Base-by-base conservation (phyloP, 2,113 vertebrate species). In the Ornithorhynchus anatinus region DNA sequence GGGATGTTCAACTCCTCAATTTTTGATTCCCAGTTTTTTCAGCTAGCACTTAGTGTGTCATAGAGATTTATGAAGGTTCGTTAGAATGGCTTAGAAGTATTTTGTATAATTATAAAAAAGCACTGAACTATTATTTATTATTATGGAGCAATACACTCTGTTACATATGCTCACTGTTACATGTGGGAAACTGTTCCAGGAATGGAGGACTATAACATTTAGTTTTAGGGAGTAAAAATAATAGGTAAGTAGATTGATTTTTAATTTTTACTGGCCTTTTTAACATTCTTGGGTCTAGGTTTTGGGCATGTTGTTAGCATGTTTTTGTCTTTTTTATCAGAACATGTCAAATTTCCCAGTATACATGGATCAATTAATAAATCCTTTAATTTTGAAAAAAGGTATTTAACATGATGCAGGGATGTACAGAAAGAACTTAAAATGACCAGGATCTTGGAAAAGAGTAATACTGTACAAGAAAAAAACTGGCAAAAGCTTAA, bases 361-460 rank as follows among this genome's bases (percentile, higher is more conserved):
- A 45, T 73, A 63, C 67, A 77, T 72, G 65, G 70, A 57, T 78
- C 25, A 4, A 36, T 76, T 84, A 57, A 52, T 86, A 66, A 80
- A 83, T 86, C 84, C 83, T 85, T 82, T 87, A 86, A 72, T 52
- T n/a, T n/a, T n/a, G n/a, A 63, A 62, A 72, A 82, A 85, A 82
- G 72, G 71, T 77, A 87, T 77, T 88, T 86, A 84, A 78, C 77
- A 82, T 84, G 79, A 66, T 86, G 79, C 61, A 85, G 76, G 79
- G 66, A 54, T 85, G 59, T 79, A 40, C 81, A 31, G 66, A 72
- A 77, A 75, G 38, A 40, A 60, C 54, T 50, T 50, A 50, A 43
- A 43, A 29, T 44, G 20, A 16, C 22, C 35, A 7, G 44, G 53
- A 53, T 70, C 19, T 17, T 25, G 22, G n/a, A n/a, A n/a, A 44